Evolutionary conservation across 2,113 vertebrate species (phyloP).

Genomic region (Gadus macrocephalus): DNA sequence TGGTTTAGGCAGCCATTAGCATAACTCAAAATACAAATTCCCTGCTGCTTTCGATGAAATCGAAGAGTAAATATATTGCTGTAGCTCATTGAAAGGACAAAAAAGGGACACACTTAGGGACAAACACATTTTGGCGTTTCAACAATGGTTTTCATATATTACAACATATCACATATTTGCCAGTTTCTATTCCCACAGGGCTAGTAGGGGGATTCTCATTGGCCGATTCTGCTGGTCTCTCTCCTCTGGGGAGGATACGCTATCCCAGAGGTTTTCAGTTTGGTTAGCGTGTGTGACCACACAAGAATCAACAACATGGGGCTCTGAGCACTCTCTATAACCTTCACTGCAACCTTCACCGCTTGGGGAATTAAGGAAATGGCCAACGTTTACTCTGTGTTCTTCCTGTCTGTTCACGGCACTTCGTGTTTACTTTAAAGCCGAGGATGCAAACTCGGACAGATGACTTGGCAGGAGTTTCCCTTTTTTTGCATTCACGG

Average conservation of each 20-base stretch:
- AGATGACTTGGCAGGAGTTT: slow-evolving; percentile 22
- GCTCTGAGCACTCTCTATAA: slow-evolving; percentile 15
- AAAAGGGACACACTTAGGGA: too few relatives aligned
- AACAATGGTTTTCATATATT: too few relatives aligned
- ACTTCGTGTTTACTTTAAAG: slow-evolving; percentile 38
- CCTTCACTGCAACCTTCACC: slow-evolving; percentile 30
- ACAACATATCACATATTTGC: not conserved
- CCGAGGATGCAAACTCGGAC: slow-evolving; percentile 18
- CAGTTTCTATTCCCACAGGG: slow-evolving; percentile 48
- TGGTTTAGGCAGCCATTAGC: too few relatives aligned
- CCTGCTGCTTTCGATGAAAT: too few relatives aligned
- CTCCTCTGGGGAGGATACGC: slow-evolving; percentile 31
- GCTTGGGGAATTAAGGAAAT: slow-evolving; percentile 28
- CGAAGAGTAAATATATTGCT: too few relatives aligned
- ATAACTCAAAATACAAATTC: too few relatives aligned
- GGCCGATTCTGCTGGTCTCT: slow-evolving; percentile 31
- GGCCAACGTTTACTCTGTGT: slow-evolving; percentile 32
- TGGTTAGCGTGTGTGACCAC: slow-evolving; percentile 55
- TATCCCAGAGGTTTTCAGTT: slow-evolving; percentile 52
- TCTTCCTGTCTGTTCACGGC: slow-evolving; percentile 4
- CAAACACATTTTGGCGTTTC: too few relatives aligned
- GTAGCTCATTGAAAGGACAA: too few relatives aligned
- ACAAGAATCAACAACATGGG: slow-evolving; percentile 59
- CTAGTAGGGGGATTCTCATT: slow-evolving; percentile 45
- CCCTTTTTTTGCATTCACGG: too few relatives aligned